A percentile compares a stretch with the other conserved stretches of the same genome.
Evolutionary conservation across 1,140 invertebrate genomes (phyloP).

Genomic region (Aradophagus sp.): DNA sequence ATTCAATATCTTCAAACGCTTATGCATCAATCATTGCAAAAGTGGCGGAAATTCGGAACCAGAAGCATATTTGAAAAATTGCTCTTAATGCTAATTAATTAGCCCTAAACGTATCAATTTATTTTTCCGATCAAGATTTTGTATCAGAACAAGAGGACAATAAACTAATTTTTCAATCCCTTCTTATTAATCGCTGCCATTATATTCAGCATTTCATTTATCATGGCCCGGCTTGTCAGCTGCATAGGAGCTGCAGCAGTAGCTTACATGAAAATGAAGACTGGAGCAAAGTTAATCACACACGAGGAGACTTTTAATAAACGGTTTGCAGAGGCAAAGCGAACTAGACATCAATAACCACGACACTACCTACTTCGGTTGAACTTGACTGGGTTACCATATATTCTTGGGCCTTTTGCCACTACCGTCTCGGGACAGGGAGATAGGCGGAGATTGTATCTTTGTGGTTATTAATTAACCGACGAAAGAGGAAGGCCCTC

Average conservation of each 20-base stretch:
- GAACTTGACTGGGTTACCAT: conserved; percentile 22
- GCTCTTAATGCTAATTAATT: too few relatives aligned
- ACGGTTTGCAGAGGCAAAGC: conserved; percentile 69
- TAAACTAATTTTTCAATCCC: too few relatives aligned
- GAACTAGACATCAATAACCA: conserved; percentile 72
- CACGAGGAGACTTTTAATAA: conserved; percentile 72
- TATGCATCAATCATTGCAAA: too few relatives aligned
- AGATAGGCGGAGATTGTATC: conserved; percentile 74
- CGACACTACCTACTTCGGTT: conserved; percentile 56
- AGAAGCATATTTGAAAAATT: too few relatives aligned
- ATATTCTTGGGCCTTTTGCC: conserved; percentile 62
- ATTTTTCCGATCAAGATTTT: too few relatives aligned
- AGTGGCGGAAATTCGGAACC: too few relatives aligned
- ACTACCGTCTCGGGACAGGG: conserved; percentile 66
- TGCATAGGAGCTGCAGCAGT: conserved; percentile 62
- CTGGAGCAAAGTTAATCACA: conserved; percentile 67
- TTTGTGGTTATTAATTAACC: conserved; percentile 74
- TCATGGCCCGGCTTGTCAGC: conserved; percentile 16
- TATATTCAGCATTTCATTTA: conserved; percentile 14
- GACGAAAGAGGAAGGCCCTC: conserved; percentile 71
- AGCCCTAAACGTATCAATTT: too few relatives aligned
- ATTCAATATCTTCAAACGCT: too few relatives aligned
- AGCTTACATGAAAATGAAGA: conserved; percentile 61
- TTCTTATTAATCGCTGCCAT: too few relatives aligned
- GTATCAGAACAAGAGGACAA: too few relatives aligned